Conservation (phyloP, 2,113 vertebrate species). For the Propithecus coquereli region DNA sequence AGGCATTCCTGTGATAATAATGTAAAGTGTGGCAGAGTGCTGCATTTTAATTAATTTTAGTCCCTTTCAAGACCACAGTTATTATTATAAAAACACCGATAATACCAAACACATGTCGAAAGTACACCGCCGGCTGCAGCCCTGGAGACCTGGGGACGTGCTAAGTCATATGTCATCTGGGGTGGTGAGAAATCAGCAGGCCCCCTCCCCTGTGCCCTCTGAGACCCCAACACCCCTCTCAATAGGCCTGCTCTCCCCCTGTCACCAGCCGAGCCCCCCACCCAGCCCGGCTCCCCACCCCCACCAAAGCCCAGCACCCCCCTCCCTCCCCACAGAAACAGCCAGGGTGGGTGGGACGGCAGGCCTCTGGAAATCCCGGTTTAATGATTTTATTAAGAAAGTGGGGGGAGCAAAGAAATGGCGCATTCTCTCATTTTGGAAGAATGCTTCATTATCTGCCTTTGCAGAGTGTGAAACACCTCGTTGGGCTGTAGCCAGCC, state of each 20-base stretch:
- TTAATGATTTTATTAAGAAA: slow-evolving; percentile 64
- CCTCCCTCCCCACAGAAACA: not conserved
- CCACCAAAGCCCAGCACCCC: not conserved
- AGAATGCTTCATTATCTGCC: slow-evolving; percentile 77
- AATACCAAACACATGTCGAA: slow-evolving; percentile 72
- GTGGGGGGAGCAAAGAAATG: not conserved
- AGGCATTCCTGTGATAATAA: slow-evolving; percentile 6
- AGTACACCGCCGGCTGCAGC: slow-evolving; percentile 27
- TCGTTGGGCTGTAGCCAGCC: slow-evolving; percentile 48
- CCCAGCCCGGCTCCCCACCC: not conserved
- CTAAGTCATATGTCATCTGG: slow-evolving; percentile 59
- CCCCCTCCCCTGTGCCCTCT: not conserved
- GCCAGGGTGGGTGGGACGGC: not conserved
- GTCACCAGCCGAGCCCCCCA: not conserved
- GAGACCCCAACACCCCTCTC: slow-evolving; percentile 22
- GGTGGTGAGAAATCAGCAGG: slow-evolving; percentile 40
- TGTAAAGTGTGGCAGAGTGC: slow-evolving; percentile 20
- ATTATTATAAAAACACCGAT: slow-evolving; percentile 69
- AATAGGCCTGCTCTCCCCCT: not conserved
- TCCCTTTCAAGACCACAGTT: slow-evolving; percentile 62
- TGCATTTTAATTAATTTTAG: slow-evolving; percentile 71
- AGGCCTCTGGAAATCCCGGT: slow-evolving; percentile 22
- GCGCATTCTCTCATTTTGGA: slow-evolving; percentile 66
- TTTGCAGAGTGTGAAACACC: slow-evolving; percentile 59
- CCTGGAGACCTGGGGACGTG: slow-evolving; percentile 44